phyloP scores from a whole-genome alignment of 2,888 invertebrate species.

The Trichacis sp. region DNA sequence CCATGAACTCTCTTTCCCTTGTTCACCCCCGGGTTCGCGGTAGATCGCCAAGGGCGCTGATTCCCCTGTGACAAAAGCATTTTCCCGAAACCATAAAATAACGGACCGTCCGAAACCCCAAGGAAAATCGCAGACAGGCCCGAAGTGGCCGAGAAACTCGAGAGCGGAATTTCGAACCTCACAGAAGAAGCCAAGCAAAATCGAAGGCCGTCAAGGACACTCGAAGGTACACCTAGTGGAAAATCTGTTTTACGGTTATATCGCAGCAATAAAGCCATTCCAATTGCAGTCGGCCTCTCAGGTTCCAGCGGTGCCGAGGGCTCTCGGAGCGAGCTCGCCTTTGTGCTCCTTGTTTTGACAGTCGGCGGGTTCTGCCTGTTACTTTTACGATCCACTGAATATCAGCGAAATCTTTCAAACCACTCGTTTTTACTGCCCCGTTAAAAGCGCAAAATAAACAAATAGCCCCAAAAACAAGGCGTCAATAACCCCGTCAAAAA shows the following conservation, averaged over 20 bases:
- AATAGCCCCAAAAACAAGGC: background rate
- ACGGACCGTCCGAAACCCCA: background rate
- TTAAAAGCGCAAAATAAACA: background rate
- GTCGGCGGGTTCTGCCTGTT: slow-evolving; percentile 63
- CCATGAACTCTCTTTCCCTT: no score
- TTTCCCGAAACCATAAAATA: background rate
- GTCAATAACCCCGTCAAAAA: no score
- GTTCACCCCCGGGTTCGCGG: no score
- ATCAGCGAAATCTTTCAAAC: slow-evolving; percentile 9
- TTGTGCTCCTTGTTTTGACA: slow-evolving; percentile 64
- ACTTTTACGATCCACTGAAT: slow-evolving; percentile 54
- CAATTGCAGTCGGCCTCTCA: slow-evolving; percentile 28
- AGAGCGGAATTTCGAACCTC: background rate
- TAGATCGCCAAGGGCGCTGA: no score
- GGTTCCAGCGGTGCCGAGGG: slow-evolving; percentile 14
- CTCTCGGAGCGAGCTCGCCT: slow-evolving; percentile 29
- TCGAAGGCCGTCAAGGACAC: slow-evolving; percentile 32
- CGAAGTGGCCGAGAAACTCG: background rate
- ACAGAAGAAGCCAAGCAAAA: slow-evolving; percentile 15
- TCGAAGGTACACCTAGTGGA: slow-evolving; percentile 5
- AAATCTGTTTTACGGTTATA: slow-evolving; percentile 58
- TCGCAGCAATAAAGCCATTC: slow-evolving; percentile 56
- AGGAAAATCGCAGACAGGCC: background rate
- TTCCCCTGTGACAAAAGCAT: background rate
- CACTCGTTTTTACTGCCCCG: background rate